Evolutionary conservation across 2,888 invertebrate genomes (phyloP).

Genomic region (Luperina testacea): DNA sequence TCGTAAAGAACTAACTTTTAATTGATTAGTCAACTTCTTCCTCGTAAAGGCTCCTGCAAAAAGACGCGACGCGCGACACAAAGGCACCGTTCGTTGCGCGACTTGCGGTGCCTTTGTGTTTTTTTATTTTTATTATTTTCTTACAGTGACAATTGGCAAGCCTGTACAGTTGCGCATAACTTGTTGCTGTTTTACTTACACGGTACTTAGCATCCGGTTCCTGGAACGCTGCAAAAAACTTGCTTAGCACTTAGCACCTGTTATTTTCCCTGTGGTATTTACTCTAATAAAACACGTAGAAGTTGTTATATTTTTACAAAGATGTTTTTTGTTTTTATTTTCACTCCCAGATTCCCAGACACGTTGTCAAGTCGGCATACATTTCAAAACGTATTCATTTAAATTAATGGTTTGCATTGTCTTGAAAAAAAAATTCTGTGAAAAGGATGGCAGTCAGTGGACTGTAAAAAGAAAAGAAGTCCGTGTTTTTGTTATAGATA

Average conservation of each 20-base stretch:
- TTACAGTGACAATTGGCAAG: constrained; percentile 32
- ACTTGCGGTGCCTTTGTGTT: too few relatives aligned
- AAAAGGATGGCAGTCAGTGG: constrained; percentile 43
- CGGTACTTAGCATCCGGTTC: constrained; percentile 31
- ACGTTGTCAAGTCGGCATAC: neutral
- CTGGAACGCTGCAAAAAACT: constrained; percentile 37
- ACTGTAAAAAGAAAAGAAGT: constrained; percentile 51
- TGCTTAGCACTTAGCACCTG: constrained; percentile 32
- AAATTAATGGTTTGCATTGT: constrained; percentile 17
- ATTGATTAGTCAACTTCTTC: constrained; percentile 21
- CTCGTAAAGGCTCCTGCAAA: neutral
- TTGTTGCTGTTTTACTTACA: constrained; percentile 49
- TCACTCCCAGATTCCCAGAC: neutral
- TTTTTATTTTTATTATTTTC: neutral
- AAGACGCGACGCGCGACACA: too few relatives aligned
- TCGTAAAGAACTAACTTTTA: neutral
- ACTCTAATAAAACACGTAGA: constrained; percentile 37
- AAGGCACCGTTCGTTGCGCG: too few relatives aligned
- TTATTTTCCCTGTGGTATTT: constrained; percentile 38
- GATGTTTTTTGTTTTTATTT: neutral
- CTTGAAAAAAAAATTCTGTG: constrained; percentile 30
- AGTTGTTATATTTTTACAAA: neutral
- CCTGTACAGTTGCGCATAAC: constrained; percentile 18
- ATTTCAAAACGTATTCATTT: constrained; percentile 24
- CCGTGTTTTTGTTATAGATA: constrained; percentile 47